phyloP scores from a whole-genome alignment of 2,797 vertebrate species.

The Cryptoprocta ferox region DNA sequence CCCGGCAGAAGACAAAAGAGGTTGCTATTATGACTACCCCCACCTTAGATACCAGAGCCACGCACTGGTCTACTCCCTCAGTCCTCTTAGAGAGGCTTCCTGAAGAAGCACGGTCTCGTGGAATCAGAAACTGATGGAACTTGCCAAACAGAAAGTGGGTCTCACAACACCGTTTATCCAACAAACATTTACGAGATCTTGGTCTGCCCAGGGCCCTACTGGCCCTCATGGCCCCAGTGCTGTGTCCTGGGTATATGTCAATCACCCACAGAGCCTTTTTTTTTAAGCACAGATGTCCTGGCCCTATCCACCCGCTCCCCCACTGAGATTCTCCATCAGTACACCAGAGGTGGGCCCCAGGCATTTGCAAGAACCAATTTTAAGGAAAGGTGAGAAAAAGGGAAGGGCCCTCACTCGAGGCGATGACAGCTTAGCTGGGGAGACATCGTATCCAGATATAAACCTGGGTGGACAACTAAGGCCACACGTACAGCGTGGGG shows the following conservation, averaged over 20 bases:
- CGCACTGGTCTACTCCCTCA: neutral
- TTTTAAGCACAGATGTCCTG: neutral
- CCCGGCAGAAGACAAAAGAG: neutral
- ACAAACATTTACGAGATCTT: neutral
- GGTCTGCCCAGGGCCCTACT: neutral
- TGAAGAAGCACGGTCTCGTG: neutral
- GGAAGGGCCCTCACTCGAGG: neutral
- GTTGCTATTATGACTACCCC: fast-evolving
- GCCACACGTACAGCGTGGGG: neutral
- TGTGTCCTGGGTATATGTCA: neutral
- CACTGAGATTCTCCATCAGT: neutral
- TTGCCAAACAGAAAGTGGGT: neutral
- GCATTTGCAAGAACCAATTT: neutral
- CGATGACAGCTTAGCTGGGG: neutral
- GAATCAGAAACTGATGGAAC: neutral
- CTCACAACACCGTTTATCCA: neutral
- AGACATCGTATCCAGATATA: neutral
- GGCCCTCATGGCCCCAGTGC: neutral
- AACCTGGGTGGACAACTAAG: neutral
- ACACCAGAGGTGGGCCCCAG: neutral
- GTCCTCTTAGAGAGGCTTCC: neutral
- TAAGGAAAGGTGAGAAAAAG: neutral
- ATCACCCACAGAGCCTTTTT: neutral
- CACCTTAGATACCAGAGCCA: neutral
- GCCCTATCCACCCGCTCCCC: too few relatives aligned